Base-by-base conservation (phyloP, 2,797 vertebrate species). In the Aulostomus chinensis region DNA sequence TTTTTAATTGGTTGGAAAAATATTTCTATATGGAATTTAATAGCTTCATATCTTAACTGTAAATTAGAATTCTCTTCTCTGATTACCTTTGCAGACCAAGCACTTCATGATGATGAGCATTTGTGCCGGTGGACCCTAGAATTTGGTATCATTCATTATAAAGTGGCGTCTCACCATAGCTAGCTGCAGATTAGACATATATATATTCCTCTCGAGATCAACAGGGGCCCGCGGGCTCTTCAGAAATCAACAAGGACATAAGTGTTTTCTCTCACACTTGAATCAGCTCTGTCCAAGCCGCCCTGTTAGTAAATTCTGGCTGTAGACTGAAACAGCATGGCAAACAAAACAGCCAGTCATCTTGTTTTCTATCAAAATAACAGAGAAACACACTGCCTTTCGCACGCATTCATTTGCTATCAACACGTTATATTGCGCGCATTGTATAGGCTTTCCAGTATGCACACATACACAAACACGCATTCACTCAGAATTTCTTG, bases 1-100 rank as follows among this genome's bases (percentile, higher is more conserved):
- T 40, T 77, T 74, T 67, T 71, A 67, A 73, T 59, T 62, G 51
- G 48, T 41, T 45, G 12, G 45, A 55, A 31, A 68, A 52, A 72
- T 53, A 54, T 64, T 30, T 53, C 65, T 30, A 28, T 43, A 46
- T 37, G 20, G 12, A 16, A 3, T 32, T 47, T 57, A 46, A 67
- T 41, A 35, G 12, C 12, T 20, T 7, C 20, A 45, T 48, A 12
- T 43, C 34, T 46, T 40, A 48, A 52, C 8, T 18, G 20, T 46
- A 29, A 60, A 36, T 46, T 39, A 22, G 37, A 26, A 57, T 40
- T 36, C 13, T 16, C 31, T 51, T 10, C 22, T 4, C 20, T 17
- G 48, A 42, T 48, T 56, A 25, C 34, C 34, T 49, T 48, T n/a
- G 35, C 32, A 13, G 30, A 48, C 38, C n/a, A 55, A 37, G 33